Base-by-base conservation (phyloP, 1,140 invertebrate species). In the Drosophila bipectinata region DNA sequence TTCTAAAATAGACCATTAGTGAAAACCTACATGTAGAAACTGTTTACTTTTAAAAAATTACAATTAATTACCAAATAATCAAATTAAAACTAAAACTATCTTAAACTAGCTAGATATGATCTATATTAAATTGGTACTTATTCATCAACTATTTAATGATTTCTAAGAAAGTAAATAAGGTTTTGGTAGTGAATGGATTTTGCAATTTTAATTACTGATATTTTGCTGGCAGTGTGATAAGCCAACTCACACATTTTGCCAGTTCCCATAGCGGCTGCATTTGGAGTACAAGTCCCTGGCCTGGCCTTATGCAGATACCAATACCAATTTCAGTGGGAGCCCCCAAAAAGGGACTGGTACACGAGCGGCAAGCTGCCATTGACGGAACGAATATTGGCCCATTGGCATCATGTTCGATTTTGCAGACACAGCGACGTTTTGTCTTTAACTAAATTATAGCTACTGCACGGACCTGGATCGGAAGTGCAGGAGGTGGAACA, bases 371-470 rank as follows among this genome's bases (percentile, higher is more conserved):
- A 24, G 66, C 45, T 62, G 57, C 60, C 77, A 78, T 87, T 64
- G 62, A 69, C 61, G 78, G 67, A 74, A 67, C 49, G 75, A 79
- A 72, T 72, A 85, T 85, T 85, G 81, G 82, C 77, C 78, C 66
- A 85, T 74, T 80, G 82, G 81, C 79, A 84, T 82, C 77, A 77
- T 88, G 84, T 89, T 84, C 83, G 66, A 77, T 79, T 89, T 80
- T 89, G 79, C 83, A 88, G 83, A 72, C 83, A 88, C 71, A 63
- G 72, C 67, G 78, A 79, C 79, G 84, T 88, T 88, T 75, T 77
- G 84, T 77, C 84, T 83, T 80, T 88, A 88, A 88, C 84, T 74
- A 89, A 88, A 89, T 88, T 88, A 88, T 89, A 83, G 82, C 74
- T 64, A 82, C 61, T 62, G 57, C 48, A 79, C 71, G 74, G 59